Evolutionary conservation across 2,113 vertebrate genomes (phyloP).

Genomic region (Felis chaus): DNA sequence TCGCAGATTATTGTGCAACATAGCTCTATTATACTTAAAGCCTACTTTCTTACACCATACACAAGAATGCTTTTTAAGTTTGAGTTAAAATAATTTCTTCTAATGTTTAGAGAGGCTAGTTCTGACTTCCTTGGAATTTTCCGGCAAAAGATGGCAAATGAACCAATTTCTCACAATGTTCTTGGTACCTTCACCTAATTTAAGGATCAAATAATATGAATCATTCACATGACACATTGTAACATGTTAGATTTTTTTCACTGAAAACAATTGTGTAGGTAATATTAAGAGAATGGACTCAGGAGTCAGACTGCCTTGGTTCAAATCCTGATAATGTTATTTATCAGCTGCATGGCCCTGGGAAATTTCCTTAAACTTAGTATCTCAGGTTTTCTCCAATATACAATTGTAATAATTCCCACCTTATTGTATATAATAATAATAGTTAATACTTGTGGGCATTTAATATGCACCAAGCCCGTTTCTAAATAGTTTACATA

Average conservation of each 20-base stretch:
- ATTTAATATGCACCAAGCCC: neutral
- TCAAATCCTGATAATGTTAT: neutral
- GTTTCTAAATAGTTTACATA: neutral
- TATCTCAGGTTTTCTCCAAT: neutral
- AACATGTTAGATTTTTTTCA: neutral
- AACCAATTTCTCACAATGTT: conserved; percentile 36
- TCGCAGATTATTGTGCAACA: neutral
- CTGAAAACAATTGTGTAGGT: neutral
- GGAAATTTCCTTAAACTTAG: neutral
- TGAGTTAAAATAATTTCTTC: conserved; percentile 39
- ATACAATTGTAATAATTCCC: neutral
- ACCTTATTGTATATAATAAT: neutral
- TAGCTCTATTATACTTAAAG: conserved; percentile 12
- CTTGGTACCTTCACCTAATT: neutral
- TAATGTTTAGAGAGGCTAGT: conserved; percentile 21
- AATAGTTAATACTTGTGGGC: neutral
- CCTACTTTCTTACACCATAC: conserved; percentile 38
- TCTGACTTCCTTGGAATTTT: conserved; percentile 41
- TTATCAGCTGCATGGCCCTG: neutral
- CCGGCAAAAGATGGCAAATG: neutral
- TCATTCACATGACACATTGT: neutral
- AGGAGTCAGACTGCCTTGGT: neutral
- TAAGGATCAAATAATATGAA: neutral
- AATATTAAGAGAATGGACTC: neutral
- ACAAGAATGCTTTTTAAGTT: conserved; percentile 52